Evolutionary conservation across 2,888 invertebrate species (phyloP).

Genomic region (Scaptomyza cyrtandrae): DNA sequence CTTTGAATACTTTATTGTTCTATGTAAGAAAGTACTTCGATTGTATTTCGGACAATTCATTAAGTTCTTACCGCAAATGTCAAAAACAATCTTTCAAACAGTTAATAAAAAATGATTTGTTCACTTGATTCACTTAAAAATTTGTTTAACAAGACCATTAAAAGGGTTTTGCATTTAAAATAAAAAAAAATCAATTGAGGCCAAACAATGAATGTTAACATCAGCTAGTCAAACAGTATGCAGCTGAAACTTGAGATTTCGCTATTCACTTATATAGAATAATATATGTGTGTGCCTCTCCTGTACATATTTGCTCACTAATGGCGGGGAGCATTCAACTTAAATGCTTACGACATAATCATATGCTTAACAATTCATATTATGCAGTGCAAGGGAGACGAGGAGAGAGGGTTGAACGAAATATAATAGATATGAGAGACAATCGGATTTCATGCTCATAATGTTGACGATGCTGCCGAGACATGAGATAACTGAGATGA

Average conservation of each 20-base stretch:
- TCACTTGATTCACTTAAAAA: too few relatives aligned
- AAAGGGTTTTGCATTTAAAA: background rate
- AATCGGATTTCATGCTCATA: conserved; percentile 46
- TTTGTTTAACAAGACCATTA: too few relatives aligned
- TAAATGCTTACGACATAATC: conserved; percentile 50
- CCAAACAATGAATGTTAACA: conserved; percentile 9
- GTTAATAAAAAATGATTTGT: too few relatives aligned
- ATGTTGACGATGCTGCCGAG: conserved; percentile 2
- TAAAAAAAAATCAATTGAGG: background rate
- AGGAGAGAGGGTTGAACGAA: background rate
- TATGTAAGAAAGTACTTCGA: too few relatives aligned
- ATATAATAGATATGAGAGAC: conserved; percentile 28
- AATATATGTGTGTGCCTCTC: too few relatives aligned
- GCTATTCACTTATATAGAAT: background rate
- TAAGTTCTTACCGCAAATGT: too few relatives aligned
- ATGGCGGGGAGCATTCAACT: conserved; percentile 46
- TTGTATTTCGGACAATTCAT: too few relatives aligned
- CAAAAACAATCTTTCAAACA: too few relatives aligned
- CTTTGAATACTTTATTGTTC: too few relatives aligned
- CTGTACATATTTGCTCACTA: conserved; percentile 20
- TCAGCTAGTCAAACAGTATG: conserved; percentile 23
- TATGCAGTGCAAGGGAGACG: background rate
- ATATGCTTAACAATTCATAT: conserved; percentile 43
- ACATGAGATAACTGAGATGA: background rate
- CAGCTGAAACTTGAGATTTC: conserved; percentile 13